Evolutionary conservation across 2,888 invertebrate species (phyloP).

Genomic region (Leptinotarsa juncta): DNA sequence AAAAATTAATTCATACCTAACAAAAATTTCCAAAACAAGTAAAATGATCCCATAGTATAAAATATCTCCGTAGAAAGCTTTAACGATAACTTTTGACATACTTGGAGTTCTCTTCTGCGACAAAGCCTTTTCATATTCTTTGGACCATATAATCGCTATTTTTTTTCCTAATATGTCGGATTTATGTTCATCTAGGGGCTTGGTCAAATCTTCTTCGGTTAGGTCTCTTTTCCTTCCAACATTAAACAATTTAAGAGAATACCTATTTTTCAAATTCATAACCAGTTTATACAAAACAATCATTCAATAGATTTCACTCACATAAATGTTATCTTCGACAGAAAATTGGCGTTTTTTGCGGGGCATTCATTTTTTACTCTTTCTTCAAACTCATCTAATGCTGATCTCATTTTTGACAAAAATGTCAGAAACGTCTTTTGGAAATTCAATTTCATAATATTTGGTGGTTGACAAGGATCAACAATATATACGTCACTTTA

Average conservation of each 20-base stretch:
- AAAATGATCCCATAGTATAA: constrained; percentile 71
- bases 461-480: not conserved
- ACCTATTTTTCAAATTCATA: not conserved
- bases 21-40: constrained; percentile 68
- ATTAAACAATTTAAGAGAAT: constrained; percentile 55
- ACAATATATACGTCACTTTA: too few species aligned
- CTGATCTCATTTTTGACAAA: constrained; percentile 27
- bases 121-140: constrained; percentile 67
- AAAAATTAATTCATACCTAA: constrained; percentile 41
- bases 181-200: constrained; percentile 73
- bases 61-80: constrained; percentile 70
- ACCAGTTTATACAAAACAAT: not conserved
- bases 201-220: constrained; percentile 71
- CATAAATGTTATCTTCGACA: constrained; percentile 58
- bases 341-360: constrained; percentile 54
- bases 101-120: constrained; percentile 69
- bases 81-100: constrained; percentile 69
- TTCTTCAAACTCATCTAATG: constrained; percentile 7
- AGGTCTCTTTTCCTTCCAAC: constrained; percentile 57
- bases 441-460: not conserved
- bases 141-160: constrained; percentile 72
- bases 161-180: constrained; percentile 72
- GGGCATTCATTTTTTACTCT: constrained; percentile 48
- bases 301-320: constrained; percentile 34
- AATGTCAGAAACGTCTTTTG: not conserved